Conservation (phyloP, 2,797 vertebrate genomes). For the Platalea minor region DNA sequence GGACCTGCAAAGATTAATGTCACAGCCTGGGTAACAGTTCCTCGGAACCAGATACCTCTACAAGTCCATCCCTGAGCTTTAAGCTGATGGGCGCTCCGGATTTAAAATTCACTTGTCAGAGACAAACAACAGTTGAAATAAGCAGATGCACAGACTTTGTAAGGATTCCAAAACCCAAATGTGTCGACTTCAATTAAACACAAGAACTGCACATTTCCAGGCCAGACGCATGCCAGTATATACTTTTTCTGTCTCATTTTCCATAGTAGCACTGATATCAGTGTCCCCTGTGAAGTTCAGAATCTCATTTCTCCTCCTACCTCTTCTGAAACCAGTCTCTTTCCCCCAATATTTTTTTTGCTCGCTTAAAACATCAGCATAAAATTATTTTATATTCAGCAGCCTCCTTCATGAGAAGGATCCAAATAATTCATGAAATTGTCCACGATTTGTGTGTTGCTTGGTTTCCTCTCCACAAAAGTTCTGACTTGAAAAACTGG, state of each 20-base stretch:
- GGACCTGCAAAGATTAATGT: not conserved
- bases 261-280: not conserved
- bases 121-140: conserved; percentile 22
- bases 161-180: conserved; percentile 43
- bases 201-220: conserved; percentile 39
- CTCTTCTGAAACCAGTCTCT: not conserved
- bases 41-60: not conserved
- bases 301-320: not conserved
- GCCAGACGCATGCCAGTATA: not conserved
- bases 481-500: conserved; percentile 58
- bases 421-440: not conserved
- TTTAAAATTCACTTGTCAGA: not conserved
- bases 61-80: not conserved
- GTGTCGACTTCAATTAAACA: conserved; percentile 23
- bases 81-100: rapidly evolving
- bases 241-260: not conserved
- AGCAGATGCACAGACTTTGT: conserved; percentile 36
- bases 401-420: not conserved
- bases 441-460: not conserved
- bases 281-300: not conserved
- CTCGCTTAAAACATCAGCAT: not conserved
- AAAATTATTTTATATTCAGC: not conserved
- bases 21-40: rapidly evolving
- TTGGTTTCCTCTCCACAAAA: conserved; percentile 24
- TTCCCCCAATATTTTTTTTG: not conserved